Conservation (phyloP, 1,140 invertebrate species). For the Brachionus sp. region DNA sequence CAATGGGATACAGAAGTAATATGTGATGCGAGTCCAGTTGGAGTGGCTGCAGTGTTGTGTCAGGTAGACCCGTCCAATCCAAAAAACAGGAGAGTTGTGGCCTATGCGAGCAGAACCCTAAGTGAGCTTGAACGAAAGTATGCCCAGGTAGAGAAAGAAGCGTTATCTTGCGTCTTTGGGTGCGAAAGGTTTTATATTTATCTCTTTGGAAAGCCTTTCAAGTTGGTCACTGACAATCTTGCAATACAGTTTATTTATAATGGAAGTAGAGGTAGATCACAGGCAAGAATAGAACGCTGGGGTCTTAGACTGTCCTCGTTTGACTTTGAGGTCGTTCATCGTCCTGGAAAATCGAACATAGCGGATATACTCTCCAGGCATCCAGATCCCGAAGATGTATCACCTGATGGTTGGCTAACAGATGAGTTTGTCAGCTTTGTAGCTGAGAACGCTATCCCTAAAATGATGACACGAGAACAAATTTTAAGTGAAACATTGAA, state of each 20-base stretch:
- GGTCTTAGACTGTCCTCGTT: not conserved
- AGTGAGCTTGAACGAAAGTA: constrained; percentile 50
- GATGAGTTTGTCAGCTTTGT: not conserved
- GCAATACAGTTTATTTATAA: constrained; percentile 3
- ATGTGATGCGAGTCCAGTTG: not conserved
- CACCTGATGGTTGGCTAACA: not conserved
- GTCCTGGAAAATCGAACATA: not conserved
- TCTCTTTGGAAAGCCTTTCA: constrained; percentile 3
- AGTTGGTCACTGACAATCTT: not conserved
- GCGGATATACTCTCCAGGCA: not conserved
- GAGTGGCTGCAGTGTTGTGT: not conserved
- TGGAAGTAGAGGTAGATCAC: not conserved
- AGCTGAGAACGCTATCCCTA: not conserved
- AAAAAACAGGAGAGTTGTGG: not conserved
- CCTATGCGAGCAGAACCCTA: constrained; percentile 50
- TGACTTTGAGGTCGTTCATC: not conserved
- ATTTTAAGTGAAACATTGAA: not conserved
- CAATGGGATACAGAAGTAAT: not conserved
- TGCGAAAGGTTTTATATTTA: not conserved
- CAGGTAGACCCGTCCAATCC: not conserved
- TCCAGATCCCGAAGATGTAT: not conserved
- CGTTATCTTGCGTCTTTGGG: not conserved
- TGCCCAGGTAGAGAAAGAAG: constrained; percentile 52
- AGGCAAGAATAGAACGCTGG: constrained; percentile 19
- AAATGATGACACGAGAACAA: not conserved